Base-by-base conservation (phyloP, 37 sponge, comb jelly and placozoan species). In the Agelas oroides region DNA sequence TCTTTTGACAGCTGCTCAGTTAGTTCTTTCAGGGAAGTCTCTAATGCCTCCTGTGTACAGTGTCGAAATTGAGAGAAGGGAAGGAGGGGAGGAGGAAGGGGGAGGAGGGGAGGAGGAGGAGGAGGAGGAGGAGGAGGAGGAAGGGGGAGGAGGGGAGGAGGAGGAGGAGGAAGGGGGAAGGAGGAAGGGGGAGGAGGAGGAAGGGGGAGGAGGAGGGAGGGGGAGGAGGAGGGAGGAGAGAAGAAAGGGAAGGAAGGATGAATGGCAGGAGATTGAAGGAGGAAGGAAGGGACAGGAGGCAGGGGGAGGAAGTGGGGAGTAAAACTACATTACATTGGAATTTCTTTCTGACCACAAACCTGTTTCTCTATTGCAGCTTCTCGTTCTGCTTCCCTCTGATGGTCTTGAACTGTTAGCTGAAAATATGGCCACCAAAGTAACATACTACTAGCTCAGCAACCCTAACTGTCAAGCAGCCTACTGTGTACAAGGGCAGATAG, bases 321-420 rank as follows among this genome's bases (percentile, higher is more conserved):
- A 46, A 46, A 46, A 12, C 6, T 46, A 3, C 46, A 46, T 46
- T 8, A 46, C 46, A 46, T 46, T n/a, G n/a, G n/a, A n/a, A 46
- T 12, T 8, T 46, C 46, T 46, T 46, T 46, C 6, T 46, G 6
- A 46, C 46, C 46, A 39, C 64, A 40, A 36, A 78, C 79, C 52
- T 64, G 65, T n/a, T 16, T 63, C 28, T 64, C 65, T 24, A 76
- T 76, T 20, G 76, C 76, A 21, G 59, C 34, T 28, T 76, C 59
- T 21, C 17, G 32, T 17, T 76, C 76, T 15, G 32, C 34, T 33
- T 33, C 58, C 19, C 59, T 58, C 38, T 76, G 58, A 28, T 57
- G 54, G 33, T 31, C 59, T 58, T 76, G 76, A 8, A 35, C 59
- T 59, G 76, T 21, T 19, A 78, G 28, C 79, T 65, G 53, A 31